Conservation (phyloP, 2,888 invertebrate genomes). For the Brachyptera putata region DNA sequence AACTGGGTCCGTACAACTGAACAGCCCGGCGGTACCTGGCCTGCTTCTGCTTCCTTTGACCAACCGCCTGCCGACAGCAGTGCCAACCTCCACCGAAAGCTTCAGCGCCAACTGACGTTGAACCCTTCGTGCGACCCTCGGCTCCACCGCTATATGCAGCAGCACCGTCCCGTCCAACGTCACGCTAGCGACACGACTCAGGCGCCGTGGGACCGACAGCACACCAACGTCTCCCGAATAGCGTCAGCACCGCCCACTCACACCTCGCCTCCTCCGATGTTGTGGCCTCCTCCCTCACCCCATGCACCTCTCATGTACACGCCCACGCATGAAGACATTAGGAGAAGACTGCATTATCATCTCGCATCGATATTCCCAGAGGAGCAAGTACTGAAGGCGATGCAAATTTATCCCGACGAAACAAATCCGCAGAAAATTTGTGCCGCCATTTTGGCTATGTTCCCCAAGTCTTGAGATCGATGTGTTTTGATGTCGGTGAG, state of each 20-base stretch:
- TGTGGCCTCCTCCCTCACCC: conserved; percentile 34
- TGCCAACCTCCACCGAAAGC: conserved; percentile 75
- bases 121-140: conserved; percentile 73
- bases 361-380: conserved; percentile 89
- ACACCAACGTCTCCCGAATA: conserved; percentile 60
- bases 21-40: conserved; percentile 40
- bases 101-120: conserved; percentile 75
- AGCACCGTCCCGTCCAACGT: conserved; percentile 30
- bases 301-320: conserved; percentile 44
- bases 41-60: conserved; percentile 33
- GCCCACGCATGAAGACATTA: conserved; percentile 55
- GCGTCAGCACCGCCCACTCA: conserved; percentile 58
- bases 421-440: conserved; percentile 87
- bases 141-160: background rate
- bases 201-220: conserved; percentile 39
- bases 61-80: conserved; percentile 18
- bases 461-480: conserved; percentile 50
- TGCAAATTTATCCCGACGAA: conserved; percentile 84
- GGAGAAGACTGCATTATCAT: conserved; percentile 78
- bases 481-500: background rate
- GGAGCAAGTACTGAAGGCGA: conserved; percentile 81
- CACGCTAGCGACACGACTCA: conserved; percentile 23
- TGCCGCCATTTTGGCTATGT: conserved; percentile 76
- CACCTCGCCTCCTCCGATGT: conserved; percentile 41
- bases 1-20: conserved; percentile 14